Base-by-base conservation (phyloP, 2,797 vertebrate genomes). In the Enteromius fasciolatus region DNA sequence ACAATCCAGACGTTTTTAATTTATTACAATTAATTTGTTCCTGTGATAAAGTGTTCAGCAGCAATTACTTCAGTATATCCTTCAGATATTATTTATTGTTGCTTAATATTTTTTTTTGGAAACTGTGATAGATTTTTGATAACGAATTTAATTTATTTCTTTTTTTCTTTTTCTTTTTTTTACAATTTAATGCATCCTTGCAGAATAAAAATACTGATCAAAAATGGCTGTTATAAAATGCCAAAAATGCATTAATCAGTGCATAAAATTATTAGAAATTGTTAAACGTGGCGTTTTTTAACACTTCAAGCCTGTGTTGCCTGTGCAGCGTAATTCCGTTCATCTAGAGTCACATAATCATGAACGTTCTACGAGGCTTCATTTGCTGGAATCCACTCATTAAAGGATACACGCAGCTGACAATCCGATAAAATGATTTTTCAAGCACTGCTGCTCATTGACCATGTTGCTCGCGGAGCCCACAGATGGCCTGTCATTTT, bases 401-500 rank as follows among this genome's bases (percentile, higher is more conserved):
- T 83, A 83, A 76, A 59, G 66, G 25, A 83, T 48, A 69, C 81
- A 76, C 52, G 7, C 81, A 83, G 81, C 81, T 77, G 81, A 83
- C 73, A 77, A 70, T 77, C 28, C 74, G 12, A 61, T 76, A 83
- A 83, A 83, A 83, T 36, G 52, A 83, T 83, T 83, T 82, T 77
- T 77, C 52, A 70, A 83, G 81, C 74, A 69, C 52, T 46, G 52
- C 81, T 82, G 81, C 52, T 77, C 81, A 82, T 76, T 82, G 81
- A 82, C 81, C 81, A 76, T 68, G 73, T 76, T 76, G 73, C 81
- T 82, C 20, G 0, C 39, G 18, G 50, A 83, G 74, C 74, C 74
- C 81, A 77, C 81, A 77, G 81, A 83, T 83, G 81, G 81, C 52
- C 74, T 83, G 81, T 83, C 74, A 70, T 83, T 83, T 83, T 77